Base-by-base conservation (phyloP, 2,888 invertebrate species). In the Sinelater perroti region DNA sequence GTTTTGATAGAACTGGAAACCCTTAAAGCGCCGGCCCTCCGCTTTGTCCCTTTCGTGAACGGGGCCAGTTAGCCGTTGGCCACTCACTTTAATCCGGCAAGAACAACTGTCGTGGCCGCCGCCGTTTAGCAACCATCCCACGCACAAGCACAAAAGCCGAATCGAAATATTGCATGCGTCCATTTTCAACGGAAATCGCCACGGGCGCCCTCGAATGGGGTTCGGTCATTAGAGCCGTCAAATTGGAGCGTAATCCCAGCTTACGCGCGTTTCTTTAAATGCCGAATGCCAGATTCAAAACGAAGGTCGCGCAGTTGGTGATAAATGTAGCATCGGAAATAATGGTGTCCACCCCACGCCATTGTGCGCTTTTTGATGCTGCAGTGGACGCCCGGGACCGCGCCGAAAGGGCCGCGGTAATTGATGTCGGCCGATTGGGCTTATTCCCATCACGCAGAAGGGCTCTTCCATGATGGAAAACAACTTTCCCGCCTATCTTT, bases 291-390 rank as follows among this genome's bases (percentile, higher is more conserved):
- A 56, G 33, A 24, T 56, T 50, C 50, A 38, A 54, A 57, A 53
- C 56, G 64, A 66, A 64, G 55, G 63, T 62, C 62, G 64, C 47
- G 62, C 64, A 62, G 62, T 62, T 57, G 62, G 63, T 67, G 64
- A 67, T 65, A 66, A 65, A 65, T 63, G 64, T 65, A 62, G 59
- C 61, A 60, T 65, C 59, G 60, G 65, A 66, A 66, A 67, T 62
- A 61, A 64, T 63, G 46, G 63, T 21, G 60, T 66, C 64, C 65
- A 67, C 65, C 64, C 66, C 62, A 60, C 30, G 44, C 56, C 55
- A 60, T 67, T 65, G 60, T 63, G 38, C 52, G 50, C 45, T 50
- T 47, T 60, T 56, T 57, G 57, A 57, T 57, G 53, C 53, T 45
- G 35, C 35, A n/a, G 51, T 57, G 57, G 57, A 57, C 57, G 40